Base-by-base conservation (phyloP, 1,140 invertebrate genomes). In the Pseudomyrmex sp. region DNA sequence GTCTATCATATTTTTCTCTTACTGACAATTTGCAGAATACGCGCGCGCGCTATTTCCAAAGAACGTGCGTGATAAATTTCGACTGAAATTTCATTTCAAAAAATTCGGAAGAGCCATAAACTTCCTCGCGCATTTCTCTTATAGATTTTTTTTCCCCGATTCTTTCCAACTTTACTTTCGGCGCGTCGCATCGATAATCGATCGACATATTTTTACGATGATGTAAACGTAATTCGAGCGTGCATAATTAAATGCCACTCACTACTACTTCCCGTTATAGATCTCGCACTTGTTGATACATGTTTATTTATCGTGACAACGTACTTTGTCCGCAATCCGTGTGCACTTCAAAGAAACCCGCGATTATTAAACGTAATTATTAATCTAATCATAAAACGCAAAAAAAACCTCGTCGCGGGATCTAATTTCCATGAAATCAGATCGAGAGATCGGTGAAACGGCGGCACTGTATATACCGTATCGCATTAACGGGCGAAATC, bases 191-290 rank as follows among this genome's bases (percentile, higher is more conserved):
- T 18, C 20, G 18, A 18, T 15, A 13, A 79, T 70, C 54, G 54
- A 80, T 80, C 66, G 76, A 50, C 23, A 12, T 15, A 72, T 80
- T 79, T 70, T 66, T 44, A 70, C 58, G 44, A 44, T 23, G 58
- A 79, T 79, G 54, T 70, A 59, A 79, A 79, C 44, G 65, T 59
- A 79, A 70, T 79, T 20, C 65, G 70, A 79, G n/a, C 66, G 35
- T 79, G 52, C 44, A 79, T 79, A 70, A 79, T 79, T 70, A 59
- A 59, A 79, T 79, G 9, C 13, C 12, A 18, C 12, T 58, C 20
- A 62, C 15, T 58, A 9, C 10, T 66, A 62, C 15, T 58, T 10
- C 10, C 3, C 12, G 18, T 79, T 59, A 12, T 48, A 18, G 35
- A 23, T 20, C 35, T 48, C 44, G 12, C 54, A 79, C 66, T 79